Evolutionary conservation across 1,140 invertebrate genomes (phyloP).

Genomic region (Drosophila nigrodunni): DNA sequence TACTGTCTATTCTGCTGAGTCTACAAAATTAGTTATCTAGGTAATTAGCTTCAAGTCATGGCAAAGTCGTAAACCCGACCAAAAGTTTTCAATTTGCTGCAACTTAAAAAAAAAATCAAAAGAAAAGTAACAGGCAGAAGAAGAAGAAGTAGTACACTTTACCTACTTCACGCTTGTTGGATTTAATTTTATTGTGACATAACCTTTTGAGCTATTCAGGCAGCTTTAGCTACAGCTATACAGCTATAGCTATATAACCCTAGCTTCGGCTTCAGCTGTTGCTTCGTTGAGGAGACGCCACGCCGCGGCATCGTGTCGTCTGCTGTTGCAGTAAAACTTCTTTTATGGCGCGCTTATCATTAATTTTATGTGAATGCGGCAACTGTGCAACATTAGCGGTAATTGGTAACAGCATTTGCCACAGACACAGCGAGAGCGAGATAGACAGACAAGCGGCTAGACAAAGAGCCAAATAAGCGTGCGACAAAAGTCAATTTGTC

Average conservation of each 20-base stretch:
- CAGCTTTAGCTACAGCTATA: slow-evolving; percentile 13
- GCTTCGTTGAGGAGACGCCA: slow-evolving; percentile 41
- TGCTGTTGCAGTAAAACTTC: slow-evolving; percentile 77
- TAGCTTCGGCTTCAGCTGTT: slow-evolving; percentile 34
- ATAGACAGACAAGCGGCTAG: slow-evolving; percentile 29
- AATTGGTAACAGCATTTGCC: slow-evolving; percentile 71
- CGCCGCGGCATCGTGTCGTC: slow-evolving; percentile 31
- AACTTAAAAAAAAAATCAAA: neutral
- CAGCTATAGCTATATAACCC: too few relatives aligned
- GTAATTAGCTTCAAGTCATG: slow-evolving; percentile 60
- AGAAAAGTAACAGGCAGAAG: neutral
- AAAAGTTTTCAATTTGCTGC: slow-evolving; percentile 77
- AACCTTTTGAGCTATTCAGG: slow-evolving; percentile 64
- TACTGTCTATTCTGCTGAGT: slow-evolving; percentile 18
- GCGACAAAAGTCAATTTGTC: slow-evolving; percentile 60
- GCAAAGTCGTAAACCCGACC: slow-evolving; percentile 63
- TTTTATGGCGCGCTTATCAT: slow-evolving; percentile 82
- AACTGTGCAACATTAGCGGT: slow-evolving; percentile 82
- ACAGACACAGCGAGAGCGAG: slow-evolving; percentile 10
- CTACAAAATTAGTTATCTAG: slow-evolving; percentile 45
- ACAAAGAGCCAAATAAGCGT: slow-evolving; percentile 13
- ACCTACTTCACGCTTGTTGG: slow-evolving; percentile 81
- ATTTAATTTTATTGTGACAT: slow-evolving; percentile 83
- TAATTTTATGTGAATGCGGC: slow-evolving; percentile 80
- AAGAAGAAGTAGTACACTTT: slow-evolving; percentile 42